Evolutionary conservation across 2,797 vertebrate species (phyloP).

Genomic region (Hippocampus kuda): DNA sequence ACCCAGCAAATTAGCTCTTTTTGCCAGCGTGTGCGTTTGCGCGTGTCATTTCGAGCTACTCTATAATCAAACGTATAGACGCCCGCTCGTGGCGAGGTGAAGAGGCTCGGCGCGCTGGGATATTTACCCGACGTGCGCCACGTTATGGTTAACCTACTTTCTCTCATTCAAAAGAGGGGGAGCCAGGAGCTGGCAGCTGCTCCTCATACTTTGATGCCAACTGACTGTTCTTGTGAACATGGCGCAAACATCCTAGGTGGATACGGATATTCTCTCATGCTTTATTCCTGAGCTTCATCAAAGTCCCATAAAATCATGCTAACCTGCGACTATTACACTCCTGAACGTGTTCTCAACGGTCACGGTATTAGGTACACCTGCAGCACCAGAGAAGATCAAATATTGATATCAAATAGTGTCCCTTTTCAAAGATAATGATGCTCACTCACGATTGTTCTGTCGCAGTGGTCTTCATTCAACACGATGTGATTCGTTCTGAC

Average conservation of each 20-base stretch:
- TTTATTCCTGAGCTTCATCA: constrained; percentile 38
- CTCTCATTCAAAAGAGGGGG: constrained; percentile 32
- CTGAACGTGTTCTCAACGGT: neutral
- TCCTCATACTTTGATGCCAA: constrained; percentile 43
- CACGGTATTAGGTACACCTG: neutral
- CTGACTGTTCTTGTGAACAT: constrained; percentile 34
- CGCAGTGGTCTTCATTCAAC: no score
- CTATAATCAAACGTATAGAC: constrained; percentile 6
- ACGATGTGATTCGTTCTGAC: no score
- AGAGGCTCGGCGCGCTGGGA: constrained; percentile 40
- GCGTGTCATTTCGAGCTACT: neutral
- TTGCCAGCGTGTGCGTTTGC: neutral
- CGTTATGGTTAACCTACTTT: constrained; percentile 58
- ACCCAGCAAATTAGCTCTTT: neutral
- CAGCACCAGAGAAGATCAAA: neutral
- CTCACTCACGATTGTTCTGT: neutral
- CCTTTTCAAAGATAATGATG: neutral
- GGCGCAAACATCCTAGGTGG: constrained; percentile 32
- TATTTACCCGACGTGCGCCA: constrained; percentile 45
- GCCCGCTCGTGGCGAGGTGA: constrained; percentile 39
- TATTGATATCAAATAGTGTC: neutral
- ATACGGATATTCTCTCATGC: constrained; percentile 39
- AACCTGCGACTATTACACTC: constrained; percentile 15
- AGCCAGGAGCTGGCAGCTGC: constrained; percentile 47
- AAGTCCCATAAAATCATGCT: constrained; percentile 36